A percentile compares a stretch with the other conserved stretches of the same genome.
phyloP scores from a whole-genome alignment of 2,888 invertebrate genomes.

The Chouioia cunea region DNA sequence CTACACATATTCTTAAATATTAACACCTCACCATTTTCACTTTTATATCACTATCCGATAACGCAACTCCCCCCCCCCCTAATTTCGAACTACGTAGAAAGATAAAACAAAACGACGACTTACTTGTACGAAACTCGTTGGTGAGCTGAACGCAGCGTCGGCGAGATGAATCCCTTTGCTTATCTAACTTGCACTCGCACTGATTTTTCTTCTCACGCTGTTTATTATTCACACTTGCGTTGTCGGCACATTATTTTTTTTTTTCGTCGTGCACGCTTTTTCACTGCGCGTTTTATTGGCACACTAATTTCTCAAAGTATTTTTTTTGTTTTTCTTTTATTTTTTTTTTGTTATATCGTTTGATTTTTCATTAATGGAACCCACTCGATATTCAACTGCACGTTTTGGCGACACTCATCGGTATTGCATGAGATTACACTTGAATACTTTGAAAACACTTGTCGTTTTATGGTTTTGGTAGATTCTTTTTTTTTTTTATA shows the following conservation, averaged over 20 bases:
- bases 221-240: conserved; percentile 3
- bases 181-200: neutral
- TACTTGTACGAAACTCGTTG: conserved; percentile 3
- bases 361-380: neutral
- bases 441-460: too few relatives aligned
- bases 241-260: neutral
- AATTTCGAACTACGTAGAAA: too few relatives aligned
- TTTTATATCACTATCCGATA: too few relatives aligned
- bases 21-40: too few relatives aligned
- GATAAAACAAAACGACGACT: too few relatives aligned
- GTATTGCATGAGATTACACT: neutral
- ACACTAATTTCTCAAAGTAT: too few relatives aligned
- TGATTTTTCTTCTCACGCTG: neutral
- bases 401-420: conserved; percentile 27
- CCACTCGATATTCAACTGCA: neutral
- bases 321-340: too few relatives aligned
- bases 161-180: conserved; percentile 13
- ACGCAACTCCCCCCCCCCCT: too few relatives aligned
- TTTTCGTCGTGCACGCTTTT: neutral
- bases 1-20: too few relatives aligned
- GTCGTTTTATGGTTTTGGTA: too few relatives aligned
- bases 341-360: neutral
- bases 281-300: neutral
- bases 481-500: too few relatives aligned
- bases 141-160: conserved; percentile 40